Conservation (phyloP, 2,888 invertebrate genomes). For the Acanthosepion pharaonis region DNA sequence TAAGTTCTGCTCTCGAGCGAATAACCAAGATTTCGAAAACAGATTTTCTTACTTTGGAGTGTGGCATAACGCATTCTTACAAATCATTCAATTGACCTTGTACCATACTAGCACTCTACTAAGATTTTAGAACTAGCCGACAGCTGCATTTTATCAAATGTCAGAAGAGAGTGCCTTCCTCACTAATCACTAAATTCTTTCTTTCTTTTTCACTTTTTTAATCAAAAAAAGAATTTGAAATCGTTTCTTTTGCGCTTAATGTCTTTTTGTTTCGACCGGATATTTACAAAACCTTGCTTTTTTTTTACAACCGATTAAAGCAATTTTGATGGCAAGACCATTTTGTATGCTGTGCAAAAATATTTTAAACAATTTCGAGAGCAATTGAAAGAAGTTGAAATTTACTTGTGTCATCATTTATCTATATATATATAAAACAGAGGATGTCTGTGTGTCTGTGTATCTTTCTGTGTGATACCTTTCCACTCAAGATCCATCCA, state of each 20-base stretch:
- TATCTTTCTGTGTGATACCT: too few relatives aligned
- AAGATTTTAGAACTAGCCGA: background rate
- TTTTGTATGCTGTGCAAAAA: background rate
- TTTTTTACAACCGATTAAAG: background rate
- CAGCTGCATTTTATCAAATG: background rate
- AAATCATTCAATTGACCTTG: background rate
- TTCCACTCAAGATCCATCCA: too few relatives aligned
- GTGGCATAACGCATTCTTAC: background rate
- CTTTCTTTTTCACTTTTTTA: background rate
- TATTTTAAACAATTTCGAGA: background rate
- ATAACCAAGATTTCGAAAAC: background rate
- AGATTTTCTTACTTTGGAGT: background rate
- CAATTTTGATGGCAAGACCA: background rate
- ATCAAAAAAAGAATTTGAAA: background rate
- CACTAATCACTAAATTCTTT: background rate
- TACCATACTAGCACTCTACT: background rate
- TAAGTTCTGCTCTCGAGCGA: too few relatives aligned
- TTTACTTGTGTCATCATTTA: too few relatives aligned
- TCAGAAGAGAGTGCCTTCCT: background rate
- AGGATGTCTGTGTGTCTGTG: too few relatives aligned
- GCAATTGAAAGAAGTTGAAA: background rate
- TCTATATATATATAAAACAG: too few relatives aligned
- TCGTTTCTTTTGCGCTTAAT: background rate
- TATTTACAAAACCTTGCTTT: background rate
- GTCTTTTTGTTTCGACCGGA: background rate